Conservation (phyloP, 35 echinoderm and acorn worm genomes). For the Chiridota heheva region DNA sequence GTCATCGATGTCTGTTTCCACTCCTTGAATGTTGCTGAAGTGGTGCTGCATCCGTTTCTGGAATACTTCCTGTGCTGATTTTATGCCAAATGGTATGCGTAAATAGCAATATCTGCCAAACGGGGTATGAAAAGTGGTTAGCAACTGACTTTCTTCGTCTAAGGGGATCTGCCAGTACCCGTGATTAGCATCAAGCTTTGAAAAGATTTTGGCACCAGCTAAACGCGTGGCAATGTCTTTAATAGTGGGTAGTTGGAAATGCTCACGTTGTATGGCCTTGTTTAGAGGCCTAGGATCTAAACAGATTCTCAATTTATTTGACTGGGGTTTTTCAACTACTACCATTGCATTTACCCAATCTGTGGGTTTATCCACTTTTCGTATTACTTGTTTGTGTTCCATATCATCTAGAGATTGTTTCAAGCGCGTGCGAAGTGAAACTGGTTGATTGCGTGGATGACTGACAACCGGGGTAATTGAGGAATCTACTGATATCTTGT, state of each 20-base stretch:
- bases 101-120: slow-evolving; percentile 41
- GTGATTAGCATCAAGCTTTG: slow-evolving; percentile 57
- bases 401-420: slow-evolving; percentile 15
- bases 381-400: not conserved
- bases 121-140: slow-evolving; percentile 56
- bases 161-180: slow-evolving; percentile 62
- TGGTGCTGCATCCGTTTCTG: slow-evolving; percentile 18
- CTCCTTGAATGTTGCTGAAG: slow-evolving; percentile 36
- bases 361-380: slow-evolving; percentile 3
- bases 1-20: slow-evolving; percentile 53
- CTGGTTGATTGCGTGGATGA: slow-evolving; percentile 9
- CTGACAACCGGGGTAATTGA: slow-evolving; percentile 17
- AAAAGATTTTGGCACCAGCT: slow-evolving; percentile 51
- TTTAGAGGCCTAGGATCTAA: slow-evolving; percentile 51
- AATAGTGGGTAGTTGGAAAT: slow-evolving; percentile 42
- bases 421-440: not conserved
- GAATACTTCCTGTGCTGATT: slow-evolving; percentile 37
- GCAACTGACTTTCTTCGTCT: slow-evolving; percentile 20
- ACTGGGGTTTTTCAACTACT: slow-evolving; percentile 25
- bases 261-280: slow-evolving; percentile 47
- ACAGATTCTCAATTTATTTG: slow-evolving; percentile 42
- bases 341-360: slow-evolving; percentile 29
- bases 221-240: slow-evolving; percentile 44
- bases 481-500: slow-evolving; percentile 10
- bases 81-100: slow-evolving; percentile 40